phyloP scores from a whole-genome alignment of 2,797 vertebrate species.

The Phrynocephalus guinanensis region DNA sequence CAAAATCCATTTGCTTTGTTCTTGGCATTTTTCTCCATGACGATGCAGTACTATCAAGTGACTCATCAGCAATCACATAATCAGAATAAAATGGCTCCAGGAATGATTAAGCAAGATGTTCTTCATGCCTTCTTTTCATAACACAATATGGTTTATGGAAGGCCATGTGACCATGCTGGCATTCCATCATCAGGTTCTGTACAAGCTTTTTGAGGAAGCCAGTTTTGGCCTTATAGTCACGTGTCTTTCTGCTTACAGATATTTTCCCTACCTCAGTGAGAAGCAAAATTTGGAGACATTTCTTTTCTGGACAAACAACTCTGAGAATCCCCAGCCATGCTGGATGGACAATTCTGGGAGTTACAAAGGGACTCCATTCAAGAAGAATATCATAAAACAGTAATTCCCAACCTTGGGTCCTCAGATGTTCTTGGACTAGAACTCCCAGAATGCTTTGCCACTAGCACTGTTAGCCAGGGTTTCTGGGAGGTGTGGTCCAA shows the following conservation, averaged over 20 bases:
- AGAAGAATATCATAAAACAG: no score
- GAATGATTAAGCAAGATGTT: neutral
- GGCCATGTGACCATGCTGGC: neutral
- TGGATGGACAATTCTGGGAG: no score
- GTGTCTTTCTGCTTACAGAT: neutral
- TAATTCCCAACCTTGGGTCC: no score
- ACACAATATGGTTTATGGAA: neutral
- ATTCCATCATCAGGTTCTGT: neutral
- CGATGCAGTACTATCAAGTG: neutral
- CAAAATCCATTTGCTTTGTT: neutral
- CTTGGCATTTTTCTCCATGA: conserved; percentile 3
- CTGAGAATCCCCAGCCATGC: no score
- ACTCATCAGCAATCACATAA: neutral
- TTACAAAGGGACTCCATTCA: no score
- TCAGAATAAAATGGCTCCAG: neutral
- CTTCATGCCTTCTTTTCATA: neutral
- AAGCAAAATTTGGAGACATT: no score
- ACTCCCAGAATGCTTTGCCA: no score
- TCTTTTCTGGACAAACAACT: no score
- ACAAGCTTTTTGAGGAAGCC: neutral
- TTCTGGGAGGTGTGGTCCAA: no score
- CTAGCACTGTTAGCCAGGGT: no score
- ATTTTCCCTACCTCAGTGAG: neutral
- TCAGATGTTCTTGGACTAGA: no score
- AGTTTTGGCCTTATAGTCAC: neutral